phyloP scores from a whole-genome alignment of 2,797 vertebrate species.

The Atherinosoma microstoma region DNA sequence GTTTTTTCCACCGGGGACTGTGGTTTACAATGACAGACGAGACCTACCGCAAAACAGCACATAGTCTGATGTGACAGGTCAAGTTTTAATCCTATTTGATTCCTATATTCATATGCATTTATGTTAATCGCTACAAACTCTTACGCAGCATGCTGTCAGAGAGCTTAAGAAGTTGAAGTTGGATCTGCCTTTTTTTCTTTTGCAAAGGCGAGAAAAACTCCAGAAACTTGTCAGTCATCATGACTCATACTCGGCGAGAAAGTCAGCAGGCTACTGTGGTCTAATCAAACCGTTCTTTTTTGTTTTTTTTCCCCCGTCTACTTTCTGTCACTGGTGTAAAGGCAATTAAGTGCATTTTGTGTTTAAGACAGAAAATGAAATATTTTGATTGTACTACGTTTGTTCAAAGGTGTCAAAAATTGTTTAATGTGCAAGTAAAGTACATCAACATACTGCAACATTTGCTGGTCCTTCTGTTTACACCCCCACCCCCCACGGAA shows the following conservation, averaged over 20 bases:
- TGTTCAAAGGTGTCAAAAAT: constrained; percentile 3
- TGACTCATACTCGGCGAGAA: neutral
- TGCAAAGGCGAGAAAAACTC: constrained; percentile 1
- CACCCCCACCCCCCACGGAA: neutral
- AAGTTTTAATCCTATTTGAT: neutral
- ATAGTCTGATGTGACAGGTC: constrained; percentile 20
- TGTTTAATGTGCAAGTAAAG: constrained; percentile 23
- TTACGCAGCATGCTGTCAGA: neutral
- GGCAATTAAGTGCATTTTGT: neutral
- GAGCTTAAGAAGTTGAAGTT: neutral
- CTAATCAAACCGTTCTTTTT: neutral
- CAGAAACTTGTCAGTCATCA: neutral
- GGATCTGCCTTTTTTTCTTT: neutral
- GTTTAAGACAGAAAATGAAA: neutral
- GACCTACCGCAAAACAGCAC: constrained; percentile 87
- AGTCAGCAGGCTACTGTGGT: neutral
- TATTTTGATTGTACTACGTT: constrained; percentile 8
- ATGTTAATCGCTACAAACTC: neutral
- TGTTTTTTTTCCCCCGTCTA: neutral
- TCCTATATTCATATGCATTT: neutral
- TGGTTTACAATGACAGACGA: constrained; percentile 84
- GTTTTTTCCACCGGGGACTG: constrained; percentile 86
- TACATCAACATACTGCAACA: neutral
- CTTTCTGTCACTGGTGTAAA: neutral
- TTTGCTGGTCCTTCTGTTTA: neutral